Conservation (phyloP, 2,113 vertebrate genomes). For the Trichomycterus rosablanca region DNA sequence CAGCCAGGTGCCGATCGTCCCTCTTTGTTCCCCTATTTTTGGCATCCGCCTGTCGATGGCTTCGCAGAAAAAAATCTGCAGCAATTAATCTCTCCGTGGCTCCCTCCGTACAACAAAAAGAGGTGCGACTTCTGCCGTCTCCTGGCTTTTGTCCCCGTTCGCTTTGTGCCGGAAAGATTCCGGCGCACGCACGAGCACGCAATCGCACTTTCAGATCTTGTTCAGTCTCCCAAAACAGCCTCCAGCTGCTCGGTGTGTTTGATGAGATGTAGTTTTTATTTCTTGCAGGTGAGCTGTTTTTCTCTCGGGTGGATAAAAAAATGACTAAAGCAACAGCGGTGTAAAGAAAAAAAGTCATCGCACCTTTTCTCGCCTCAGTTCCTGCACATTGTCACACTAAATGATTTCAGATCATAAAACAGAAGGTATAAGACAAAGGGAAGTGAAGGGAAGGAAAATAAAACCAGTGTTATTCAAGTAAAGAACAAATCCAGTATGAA, state of each 20-base stretch:
- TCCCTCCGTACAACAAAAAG: constrained; percentile 50
- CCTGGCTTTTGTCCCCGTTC: constrained; percentile 41
- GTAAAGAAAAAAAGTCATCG: no score
- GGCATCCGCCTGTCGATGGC: constrained; percentile 53
- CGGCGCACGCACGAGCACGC: background rate
- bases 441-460: no score
- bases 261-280: constrained; percentile 15
- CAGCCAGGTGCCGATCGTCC: constrained; percentile 57
- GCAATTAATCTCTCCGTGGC: constrained; percentile 54
- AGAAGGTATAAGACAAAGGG: no score
- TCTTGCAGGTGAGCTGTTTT: constrained; percentile 13
- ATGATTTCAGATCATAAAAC: no score
- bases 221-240: background rate
- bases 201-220: constrained; percentile 10
- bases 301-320: no score
- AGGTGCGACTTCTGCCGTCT: constrained; percentile 36
- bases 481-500: no score
- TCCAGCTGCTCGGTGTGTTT: constrained; percentile 24
- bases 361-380: no score
- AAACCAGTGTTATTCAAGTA: no score
- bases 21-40: constrained; percentile 62
- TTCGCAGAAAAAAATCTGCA: constrained; percentile 52
- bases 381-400: no score
- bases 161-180: constrained; percentile 8
- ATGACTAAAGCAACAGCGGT: no score